Evolutionary conservation across 2,888 invertebrate genomes (phyloP).

Genomic region (Aphidoletes aphidimyza): DNA sequence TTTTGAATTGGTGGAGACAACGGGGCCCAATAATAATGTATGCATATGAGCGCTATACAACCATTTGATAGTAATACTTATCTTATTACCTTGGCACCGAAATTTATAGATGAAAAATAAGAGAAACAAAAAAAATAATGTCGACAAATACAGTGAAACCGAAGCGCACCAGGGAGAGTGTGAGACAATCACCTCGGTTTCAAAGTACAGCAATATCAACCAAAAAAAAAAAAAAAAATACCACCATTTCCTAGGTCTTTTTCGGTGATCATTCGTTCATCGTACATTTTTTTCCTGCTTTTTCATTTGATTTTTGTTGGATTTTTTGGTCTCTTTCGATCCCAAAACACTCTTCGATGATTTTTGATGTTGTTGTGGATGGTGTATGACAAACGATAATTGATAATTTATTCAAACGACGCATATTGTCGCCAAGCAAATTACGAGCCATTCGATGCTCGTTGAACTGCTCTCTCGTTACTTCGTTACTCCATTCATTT

Average conservation of each 20-base stretch:
- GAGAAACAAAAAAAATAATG: not conserved
- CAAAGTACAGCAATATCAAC: no score
- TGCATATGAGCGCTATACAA: not conserved
- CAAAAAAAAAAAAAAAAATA: no score
- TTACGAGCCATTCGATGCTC: constrained; percentile 14
- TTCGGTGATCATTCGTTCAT: not conserved
- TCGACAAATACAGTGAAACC: not conserved
- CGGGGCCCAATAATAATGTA: constrained; percentile 22
- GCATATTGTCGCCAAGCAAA: constrained; percentile 35
- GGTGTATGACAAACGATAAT: constrained; percentile 3
- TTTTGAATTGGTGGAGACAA: no score
- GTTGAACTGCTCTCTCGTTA: not conserved
- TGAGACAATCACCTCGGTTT: not conserved
- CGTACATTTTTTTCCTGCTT: no score
- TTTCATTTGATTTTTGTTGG: no score
- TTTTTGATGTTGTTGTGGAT: not conserved
- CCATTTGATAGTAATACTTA: constrained; percentile 21
- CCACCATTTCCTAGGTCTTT: constrained; percentile 8
- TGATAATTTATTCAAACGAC: constrained; percentile 41
- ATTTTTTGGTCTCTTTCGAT: not conserved
- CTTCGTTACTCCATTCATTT: not conserved
- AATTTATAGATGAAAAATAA: constrained; percentile 49
- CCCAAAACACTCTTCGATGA: not conserved
- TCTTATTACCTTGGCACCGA: not conserved
- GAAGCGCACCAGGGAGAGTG: not conserved